Evolutionary conservation across 1,140 invertebrate genomes (phyloP).

Genomic region (Drosophila ficusphila): DNA sequence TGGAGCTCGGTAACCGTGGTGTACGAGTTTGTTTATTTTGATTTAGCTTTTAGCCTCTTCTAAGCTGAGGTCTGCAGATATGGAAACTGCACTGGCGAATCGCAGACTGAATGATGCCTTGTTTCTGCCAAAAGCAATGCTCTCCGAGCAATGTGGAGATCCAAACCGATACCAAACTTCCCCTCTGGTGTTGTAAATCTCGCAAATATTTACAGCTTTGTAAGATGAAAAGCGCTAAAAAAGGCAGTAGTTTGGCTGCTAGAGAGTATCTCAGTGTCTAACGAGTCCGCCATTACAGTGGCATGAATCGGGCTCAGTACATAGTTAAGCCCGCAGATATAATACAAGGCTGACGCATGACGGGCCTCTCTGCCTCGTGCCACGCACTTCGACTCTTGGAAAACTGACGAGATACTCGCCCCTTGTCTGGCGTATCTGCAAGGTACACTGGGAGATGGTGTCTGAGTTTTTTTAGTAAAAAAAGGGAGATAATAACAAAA

Average conservation of each 20-base stretch:
- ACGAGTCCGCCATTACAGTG: conserved; percentile 48
- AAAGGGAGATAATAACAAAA: too few species aligned
- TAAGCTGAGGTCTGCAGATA: conserved; percentile 7
- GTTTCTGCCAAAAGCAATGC: neutral
- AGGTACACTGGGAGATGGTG: neutral
- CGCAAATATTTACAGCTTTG: conserved; percentile 80
- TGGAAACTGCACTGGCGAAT: conserved; percentile 3
- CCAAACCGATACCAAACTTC: conserved; percentile 40
- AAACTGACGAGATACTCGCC: conserved; percentile 52
- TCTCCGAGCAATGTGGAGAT: neutral
- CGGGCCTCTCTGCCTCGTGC: conserved; percentile 64
- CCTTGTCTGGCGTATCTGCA: conserved; percentile 24
- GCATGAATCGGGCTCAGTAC: conserved; percentile 31
- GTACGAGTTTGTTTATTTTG: conserved; percentile 14
- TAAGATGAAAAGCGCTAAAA: conserved; percentile 64
- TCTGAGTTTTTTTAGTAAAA: too few species aligned
- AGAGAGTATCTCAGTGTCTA: conserved; percentile 13
- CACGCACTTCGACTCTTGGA: conserved; percentile 39
- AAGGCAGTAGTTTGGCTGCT: conserved; percentile 27
- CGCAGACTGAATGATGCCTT: neutral
- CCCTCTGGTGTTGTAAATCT: conserved; percentile 71
- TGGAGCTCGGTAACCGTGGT: conserved; percentile 53
- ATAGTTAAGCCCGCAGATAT: neutral
- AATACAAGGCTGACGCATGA: conserved; percentile 38
- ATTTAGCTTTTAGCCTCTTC: neutral